Base-by-base conservation (phyloP, 1,140 invertebrate genomes). In the Anthonomus grandis region DNA sequence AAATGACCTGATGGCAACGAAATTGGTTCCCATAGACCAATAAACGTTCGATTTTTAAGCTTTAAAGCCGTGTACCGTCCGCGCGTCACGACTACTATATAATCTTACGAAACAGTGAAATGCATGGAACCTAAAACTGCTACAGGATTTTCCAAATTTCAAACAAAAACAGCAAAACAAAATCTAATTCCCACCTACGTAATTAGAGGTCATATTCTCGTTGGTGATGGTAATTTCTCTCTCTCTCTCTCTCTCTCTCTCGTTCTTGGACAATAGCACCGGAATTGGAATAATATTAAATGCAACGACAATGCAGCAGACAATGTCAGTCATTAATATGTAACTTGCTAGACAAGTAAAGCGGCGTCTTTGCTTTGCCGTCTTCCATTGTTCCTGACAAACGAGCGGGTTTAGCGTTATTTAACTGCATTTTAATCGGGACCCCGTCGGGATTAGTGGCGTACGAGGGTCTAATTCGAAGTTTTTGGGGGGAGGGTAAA, bases 301-400 rank as follows among this genome's bases (percentile, higher is more conserved):
- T 47, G 44, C 52, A 47, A 31, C 42, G 42, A 47, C 52, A 55
- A 46, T 38, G 31, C 52, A n/a, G n/a, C n/a, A 55, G 52, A 55
- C 52, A 55, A 55, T 55, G 52, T 55, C 34, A 38, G 42, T 46
- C 52, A 55, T 55, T 55, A 55, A 55, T 55, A 55, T 55, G 52
- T 55, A 55, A 55, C 52, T 55, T 55, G 42, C 27, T 44, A 55
- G 52, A 55, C 52, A 46, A 46, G 42, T 38, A 46, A 47, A 55
- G 39, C 41, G 52, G 42, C 42, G 18, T 45, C 47, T 47, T 44
- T 47, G 19, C 52, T 55, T 27, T 55, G 42, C 38, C 42, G 52
- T 10, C 31, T 41, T 47, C 47, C 27, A 55, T 55, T 55, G 52
- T 55, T 19, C 31, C 22, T 55, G 52, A 55, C 52, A 47, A 55